phyloP scores from a whole-genome alignment of 2,888 invertebrate genomes.

The Drosophila cognata region DNA sequence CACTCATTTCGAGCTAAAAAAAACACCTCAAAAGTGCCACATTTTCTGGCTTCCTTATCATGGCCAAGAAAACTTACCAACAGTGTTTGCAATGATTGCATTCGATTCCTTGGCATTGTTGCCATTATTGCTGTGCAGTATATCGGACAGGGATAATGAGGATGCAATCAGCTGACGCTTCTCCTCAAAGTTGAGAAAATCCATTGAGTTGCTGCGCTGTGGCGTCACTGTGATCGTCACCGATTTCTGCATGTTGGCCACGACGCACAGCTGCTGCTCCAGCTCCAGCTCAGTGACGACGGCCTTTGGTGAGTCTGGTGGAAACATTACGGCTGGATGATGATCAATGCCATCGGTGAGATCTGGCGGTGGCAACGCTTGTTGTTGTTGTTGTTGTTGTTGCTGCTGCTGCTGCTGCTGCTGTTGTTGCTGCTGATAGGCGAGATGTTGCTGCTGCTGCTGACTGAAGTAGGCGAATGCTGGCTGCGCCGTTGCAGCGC shows the following conservation, averaged over 20 bases:
- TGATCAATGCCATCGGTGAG: conserved; percentile 78
- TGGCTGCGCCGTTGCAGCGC: conserved; percentile 76
- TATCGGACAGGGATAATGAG: conserved; percentile 94
- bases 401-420: conserved; percentile 53
- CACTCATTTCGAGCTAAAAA: too few species aligned
- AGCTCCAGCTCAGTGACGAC: conserved; percentile 62
- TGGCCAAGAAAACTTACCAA: conserved; percentile 77
- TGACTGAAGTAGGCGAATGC: conserved; percentile 66
- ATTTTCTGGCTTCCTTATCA: neutral
- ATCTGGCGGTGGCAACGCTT: conserved; percentile 67
- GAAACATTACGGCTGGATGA: conserved; percentile 56
- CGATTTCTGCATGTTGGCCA: conserved; percentile 86
- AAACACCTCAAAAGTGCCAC: too few species aligned
- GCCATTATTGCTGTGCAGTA: conserved; percentile 88
- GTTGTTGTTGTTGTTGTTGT: conserved; percentile 44
- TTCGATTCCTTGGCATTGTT: conserved; percentile 84
- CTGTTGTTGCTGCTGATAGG: conserved; percentile 53
- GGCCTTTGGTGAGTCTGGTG: conserved; percentile 68
- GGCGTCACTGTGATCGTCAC: conserved; percentile 89
- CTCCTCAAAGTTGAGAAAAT: conserved; percentile 96
- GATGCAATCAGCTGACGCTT: conserved; percentile 95
- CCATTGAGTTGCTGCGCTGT: conserved; percentile 93
- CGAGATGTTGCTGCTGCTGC: conserved; percentile 46
- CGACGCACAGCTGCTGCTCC: conserved; percentile 84
- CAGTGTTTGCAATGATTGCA: conserved; percentile 84